Evolutionary conservation across 2,888 invertebrate genomes (phyloP).

Genomic region (Melinaea marsaeus): DNA sequence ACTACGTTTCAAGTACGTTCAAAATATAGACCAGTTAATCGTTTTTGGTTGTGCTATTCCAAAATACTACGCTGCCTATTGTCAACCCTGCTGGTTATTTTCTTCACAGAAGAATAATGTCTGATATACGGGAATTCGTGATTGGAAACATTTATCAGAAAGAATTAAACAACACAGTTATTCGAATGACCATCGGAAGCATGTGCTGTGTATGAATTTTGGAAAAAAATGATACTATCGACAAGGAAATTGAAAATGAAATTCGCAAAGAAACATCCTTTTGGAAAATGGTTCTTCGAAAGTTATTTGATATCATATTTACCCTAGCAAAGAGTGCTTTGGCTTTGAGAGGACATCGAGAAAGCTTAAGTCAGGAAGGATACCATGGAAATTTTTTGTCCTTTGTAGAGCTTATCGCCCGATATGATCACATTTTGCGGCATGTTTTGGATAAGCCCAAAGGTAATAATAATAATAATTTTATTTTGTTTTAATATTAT

Average conservation of each 20-base stretch:
- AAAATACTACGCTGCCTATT: slow-evolving; percentile 14
- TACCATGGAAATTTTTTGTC: slow-evolving; percentile 24
- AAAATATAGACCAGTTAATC: slow-evolving; percentile 14
- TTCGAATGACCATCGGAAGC: slow-evolving; percentile 23
- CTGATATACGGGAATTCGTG: slow-evolving; percentile 21
- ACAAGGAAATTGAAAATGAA: slow-evolving; percentile 26
- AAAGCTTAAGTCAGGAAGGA: slow-evolving; percentile 9
- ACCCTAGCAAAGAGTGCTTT: slow-evolving; percentile 26
- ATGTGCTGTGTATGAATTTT: slow-evolving; percentile 24
- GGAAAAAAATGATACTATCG: slow-evolving; percentile 19
- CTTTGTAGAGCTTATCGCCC: slow-evolving; percentile 23
- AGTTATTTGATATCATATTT: slow-evolving; percentile 9
- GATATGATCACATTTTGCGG: slow-evolving; percentile 24
- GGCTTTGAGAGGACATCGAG: slow-evolving; percentile 29
- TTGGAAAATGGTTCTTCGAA: slow-evolving; percentile 23
- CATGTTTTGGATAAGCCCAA: slow-evolving; percentile 25
- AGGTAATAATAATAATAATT: slow-evolving; percentile 19
- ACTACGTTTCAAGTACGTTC: slow-evolving; percentile 12
- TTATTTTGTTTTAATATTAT: not conserved
- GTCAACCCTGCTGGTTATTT: slow-evolving; percentile 7
- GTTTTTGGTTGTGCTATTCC: slow-evolving; percentile 11
- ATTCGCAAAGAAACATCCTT: slow-evolving; percentile 26
- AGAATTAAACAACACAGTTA: slow-evolving; percentile 25
- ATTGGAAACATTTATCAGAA: slow-evolving; percentile 25
- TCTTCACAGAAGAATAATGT: slow-evolving; percentile 16